Conservation (phyloP, 1,140 invertebrate genomes). For the Colletes latitarsis region DNA sequence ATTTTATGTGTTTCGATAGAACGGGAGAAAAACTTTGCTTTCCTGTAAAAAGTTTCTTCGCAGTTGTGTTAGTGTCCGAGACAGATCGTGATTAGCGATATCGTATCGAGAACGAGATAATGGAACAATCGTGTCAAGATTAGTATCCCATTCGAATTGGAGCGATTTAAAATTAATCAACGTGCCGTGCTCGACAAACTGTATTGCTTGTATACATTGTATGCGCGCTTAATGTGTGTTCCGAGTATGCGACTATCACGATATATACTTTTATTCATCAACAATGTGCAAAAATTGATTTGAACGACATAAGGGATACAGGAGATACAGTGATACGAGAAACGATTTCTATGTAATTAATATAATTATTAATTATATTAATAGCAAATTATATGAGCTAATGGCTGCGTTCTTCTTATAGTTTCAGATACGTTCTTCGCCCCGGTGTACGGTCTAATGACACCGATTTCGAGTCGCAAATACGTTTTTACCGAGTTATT, state of each 20-base stretch:
- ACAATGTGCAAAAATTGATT: neutral
- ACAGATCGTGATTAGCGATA: constrained; percentile 44
- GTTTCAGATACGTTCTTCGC: too few species aligned
- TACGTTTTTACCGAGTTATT: too few species aligned
- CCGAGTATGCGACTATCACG: neutral
- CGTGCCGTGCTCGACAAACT: constrained; percentile 9
- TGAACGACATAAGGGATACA: neutral
- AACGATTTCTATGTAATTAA: too few species aligned
- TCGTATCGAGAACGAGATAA: constrained; percentile 49
- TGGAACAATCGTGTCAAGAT: constrained; percentile 53
- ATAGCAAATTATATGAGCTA: too few species aligned
- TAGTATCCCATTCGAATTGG: constrained; percentile 17
- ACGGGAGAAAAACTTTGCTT: neutral
- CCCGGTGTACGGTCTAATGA: too few species aligned
- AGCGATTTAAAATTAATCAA: constrained; percentile 22
- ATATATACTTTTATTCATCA: neutral
- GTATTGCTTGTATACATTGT: constrained; percentile 29
- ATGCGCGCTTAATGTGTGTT: neutral
- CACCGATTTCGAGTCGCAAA: too few species aligned
- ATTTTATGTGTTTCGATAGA: constrained; percentile 6
- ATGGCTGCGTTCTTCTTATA: too few species aligned
- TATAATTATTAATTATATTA: too few species aligned
- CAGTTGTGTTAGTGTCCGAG: neutral
- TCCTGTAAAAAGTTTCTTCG: neutral
- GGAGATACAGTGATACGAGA: neutral